phyloP scores from a whole-genome alignment of 2,888 invertebrate genomes.

The Scaptomyza flava region DNA sequence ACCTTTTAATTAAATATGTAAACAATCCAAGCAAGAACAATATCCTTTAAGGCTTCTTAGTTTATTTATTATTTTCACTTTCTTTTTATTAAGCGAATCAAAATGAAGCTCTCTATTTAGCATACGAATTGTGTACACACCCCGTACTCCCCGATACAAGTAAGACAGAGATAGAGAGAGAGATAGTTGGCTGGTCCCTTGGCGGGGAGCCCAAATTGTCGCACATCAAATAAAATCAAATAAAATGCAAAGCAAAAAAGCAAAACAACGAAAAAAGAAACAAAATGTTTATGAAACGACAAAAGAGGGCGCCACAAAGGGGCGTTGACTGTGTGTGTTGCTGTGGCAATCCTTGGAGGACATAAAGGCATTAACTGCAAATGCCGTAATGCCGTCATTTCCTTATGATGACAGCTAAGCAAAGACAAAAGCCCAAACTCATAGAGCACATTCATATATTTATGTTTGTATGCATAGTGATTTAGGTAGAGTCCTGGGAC shows the following conservation, averaged over 20 bases:
- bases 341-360: slow-evolving; percentile 66
- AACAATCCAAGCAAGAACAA: no score
- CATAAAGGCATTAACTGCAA: slow-evolving; percentile 79
- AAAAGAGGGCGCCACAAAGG: slow-evolving; percentile 12
- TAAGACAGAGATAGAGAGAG: not conserved
- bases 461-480: slow-evolving; percentile 4
- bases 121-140: slow-evolving; percentile 36
- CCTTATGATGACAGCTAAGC: slow-evolving; percentile 67
- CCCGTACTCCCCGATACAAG: slow-evolving; percentile 4
- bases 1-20: no score
- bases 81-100: not conserved
- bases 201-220: slow-evolving; percentile 25
- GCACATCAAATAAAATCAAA: slow-evolving; percentile 68
- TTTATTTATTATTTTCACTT: not conserved
- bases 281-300: slow-evolving; percentile 49
- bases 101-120: slow-evolving; percentile 36
- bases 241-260: slow-evolving; percentile 64
- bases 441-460: slow-evolving; percentile 13
- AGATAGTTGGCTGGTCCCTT: slow-evolving; percentile 1
- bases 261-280: not conserved
- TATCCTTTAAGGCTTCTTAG: no score
- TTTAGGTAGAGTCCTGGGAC: slow-evolving; percentile 16
- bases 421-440: slow-evolving; percentile 46
- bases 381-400: slow-evolving; percentile 77
- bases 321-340: not conserved